Conservation (phyloP, 2,113 vertebrate species). For the Ornithorhynchus anatinus region DNA sequence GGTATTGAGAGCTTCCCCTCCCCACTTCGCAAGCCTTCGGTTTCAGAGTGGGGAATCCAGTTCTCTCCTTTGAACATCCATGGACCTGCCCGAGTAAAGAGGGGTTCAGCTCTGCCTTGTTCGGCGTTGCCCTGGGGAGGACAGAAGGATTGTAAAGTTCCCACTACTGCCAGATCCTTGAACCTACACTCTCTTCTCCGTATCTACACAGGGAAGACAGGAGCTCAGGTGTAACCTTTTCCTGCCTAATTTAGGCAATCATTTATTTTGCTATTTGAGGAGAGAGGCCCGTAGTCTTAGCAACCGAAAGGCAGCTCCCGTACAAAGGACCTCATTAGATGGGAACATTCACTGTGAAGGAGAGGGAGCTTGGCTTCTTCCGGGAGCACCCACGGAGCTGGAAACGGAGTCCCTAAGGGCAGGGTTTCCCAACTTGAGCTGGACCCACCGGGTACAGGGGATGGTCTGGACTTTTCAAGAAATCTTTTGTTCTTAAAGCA, state of each 20-base stretch:
- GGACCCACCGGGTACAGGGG: not conserved
- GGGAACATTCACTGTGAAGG: not conserved
- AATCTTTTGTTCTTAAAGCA: too few species aligned
- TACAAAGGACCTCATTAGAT: not conserved
- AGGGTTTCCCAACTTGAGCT: not conserved
- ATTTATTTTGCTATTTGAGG: not conserved
- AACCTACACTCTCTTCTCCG: not conserved
- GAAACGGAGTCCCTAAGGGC: not conserved
- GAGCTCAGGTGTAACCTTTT: not conserved
- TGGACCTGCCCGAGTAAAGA: not conserved
- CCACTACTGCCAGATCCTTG: not conserved
- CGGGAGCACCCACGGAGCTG: not conserved
- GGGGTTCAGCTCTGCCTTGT: not conserved
- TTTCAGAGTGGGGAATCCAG: not conserved
- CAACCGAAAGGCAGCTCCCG: not conserved
- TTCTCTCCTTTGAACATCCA: not conserved
- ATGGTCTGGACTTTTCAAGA: not conserved
- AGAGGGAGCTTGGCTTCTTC: not conserved
- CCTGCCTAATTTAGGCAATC: not conserved
- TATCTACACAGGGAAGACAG: not conserved
- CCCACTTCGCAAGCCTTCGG: too few species aligned
- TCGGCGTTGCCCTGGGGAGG: not conserved
- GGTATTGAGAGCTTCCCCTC: too few species aligned
- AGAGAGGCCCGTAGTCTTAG: not conserved
- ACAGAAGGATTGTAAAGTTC: not conserved